Evolutionary conservation across 2,888 invertebrate species (phyloP), one percentile per base, ranked within the genome.

Genomic region (Chaetogeoica ovagalla): DNA sequence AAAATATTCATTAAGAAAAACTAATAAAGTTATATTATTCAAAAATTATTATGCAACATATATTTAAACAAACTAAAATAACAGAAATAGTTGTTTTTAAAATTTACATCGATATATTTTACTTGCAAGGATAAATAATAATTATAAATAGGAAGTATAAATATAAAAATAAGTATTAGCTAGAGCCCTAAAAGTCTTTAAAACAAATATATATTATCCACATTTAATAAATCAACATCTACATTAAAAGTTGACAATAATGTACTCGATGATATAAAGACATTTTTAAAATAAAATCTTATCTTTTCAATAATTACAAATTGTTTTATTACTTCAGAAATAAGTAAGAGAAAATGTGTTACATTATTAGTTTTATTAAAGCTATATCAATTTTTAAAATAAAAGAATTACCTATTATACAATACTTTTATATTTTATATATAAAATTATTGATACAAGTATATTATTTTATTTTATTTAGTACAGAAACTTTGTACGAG

Each of bases 361-460:
- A 66, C 23, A 66, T 30, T 66, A 75, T 43, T 66, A 71, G 19
- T 59, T 59, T 21, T 23, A 59, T 7, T 17, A 37, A 66, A 59
- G 9, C 7, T 9, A 60, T 19, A 55, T 19, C 11, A 55, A 13
- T 48, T 48, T 37, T 57, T 52, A 48, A 57, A 71, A 71, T 59
- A 21, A 57, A 57, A 57, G n/a, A 6, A 52, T 52, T 52, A 52
- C 17, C 30, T 52, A 17, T 52, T 17, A 52, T 15, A 52, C 13
- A 52, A 52, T 17, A 30, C 30, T 30, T 19, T 19, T 4, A 55
- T 55, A 19, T 55, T 55, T 19, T 19, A 30, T 30, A 30, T 30
- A 30, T 19, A 55, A 19, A 55, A 7, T 17, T 52, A 52, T 13
- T 13, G 15, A 52, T 52, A 52, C 1, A 52, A 17, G 4, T 52